These are phyloP conservation scores for Myripristis jacobus DNA, from an alignment of 2,797 vertebrate genomes.

Conservation along the genomic window DNA sequence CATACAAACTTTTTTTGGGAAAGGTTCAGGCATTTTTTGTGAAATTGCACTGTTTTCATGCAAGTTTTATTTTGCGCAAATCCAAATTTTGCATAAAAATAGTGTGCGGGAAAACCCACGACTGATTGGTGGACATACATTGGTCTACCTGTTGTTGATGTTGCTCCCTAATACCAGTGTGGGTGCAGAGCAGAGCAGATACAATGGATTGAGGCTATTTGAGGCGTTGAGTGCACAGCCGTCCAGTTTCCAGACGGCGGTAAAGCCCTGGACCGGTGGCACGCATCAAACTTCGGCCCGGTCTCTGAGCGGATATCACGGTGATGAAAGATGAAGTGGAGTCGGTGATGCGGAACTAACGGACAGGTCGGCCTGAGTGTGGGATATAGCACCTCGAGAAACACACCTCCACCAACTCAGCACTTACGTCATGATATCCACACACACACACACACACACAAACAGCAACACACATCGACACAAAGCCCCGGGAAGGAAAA, in stretches of 20 bases:
- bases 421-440: not conserved
- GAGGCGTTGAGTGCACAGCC: slow-evolving; percentile 16
- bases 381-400: slow-evolving; percentile 38
- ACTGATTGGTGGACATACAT: too few species aligned
- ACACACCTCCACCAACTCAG: slow-evolving; percentile 39
- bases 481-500: not conserved
- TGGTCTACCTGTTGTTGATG: too few species aligned
- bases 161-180: not conserved
- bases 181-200: slow-evolving; percentile 16
- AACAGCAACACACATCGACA: slow-evolving; percentile 19
- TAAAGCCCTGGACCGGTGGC: slow-evolving; percentile 50
- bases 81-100: too few species aligned
- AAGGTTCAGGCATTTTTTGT: too few species aligned
- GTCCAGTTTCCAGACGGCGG: slow-evolving; percentile 41
- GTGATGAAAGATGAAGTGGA: slow-evolving; percentile 74
- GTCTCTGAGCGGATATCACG: slow-evolving; percentile 67
- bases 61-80: too few species aligned
- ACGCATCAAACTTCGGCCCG: slow-evolving; percentile 60
- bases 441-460: slow-evolving; percentile 14
- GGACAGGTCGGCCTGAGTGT: slow-evolving; percentile 74
- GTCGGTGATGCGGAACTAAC: slow-evolving; percentile 75
- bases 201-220: slow-evolving; percentile 37
- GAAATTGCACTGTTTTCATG: too few species aligned
- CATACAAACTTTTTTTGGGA: too few species aligned
- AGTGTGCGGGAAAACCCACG: too few species aligned